phyloP scores from a whole-genome alignment of 2,888 invertebrate species.

The Dynastes grantii region DNA sequence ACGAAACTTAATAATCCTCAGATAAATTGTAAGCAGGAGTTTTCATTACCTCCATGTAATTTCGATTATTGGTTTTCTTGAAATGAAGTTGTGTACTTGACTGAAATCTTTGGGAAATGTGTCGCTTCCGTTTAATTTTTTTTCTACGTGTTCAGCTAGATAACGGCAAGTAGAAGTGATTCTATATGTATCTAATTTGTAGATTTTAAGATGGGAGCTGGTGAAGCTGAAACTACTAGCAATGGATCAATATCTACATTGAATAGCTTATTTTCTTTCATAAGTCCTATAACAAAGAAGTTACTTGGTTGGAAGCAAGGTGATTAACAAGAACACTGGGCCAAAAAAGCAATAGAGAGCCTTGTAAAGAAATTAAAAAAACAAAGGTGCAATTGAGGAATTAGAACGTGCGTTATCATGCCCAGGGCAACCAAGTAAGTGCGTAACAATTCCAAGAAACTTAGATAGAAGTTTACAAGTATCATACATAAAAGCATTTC shows the following conservation, averaged over 20 bases:
- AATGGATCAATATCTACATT: conserved; percentile 93
- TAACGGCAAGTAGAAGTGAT: conserved; percentile 23
- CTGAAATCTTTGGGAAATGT: conserved; percentile 64
- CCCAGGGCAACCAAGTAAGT: conserved; percentile 95
- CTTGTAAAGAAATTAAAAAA: conserved; percentile 97
- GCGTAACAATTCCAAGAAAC: conserved; percentile 98
- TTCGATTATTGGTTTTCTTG: conserved; percentile 52
- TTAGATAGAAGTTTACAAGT: conserved; percentile 97
- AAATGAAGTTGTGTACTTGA: conserved; percentile 45
- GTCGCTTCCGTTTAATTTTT: conserved; percentile 66
- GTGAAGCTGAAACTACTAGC: conserved; percentile 89
- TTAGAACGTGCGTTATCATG: conserved; percentile 93
- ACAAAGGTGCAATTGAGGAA: conserved; percentile 95
- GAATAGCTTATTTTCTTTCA: conserved; percentile 97
- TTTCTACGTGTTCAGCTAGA: conserved; percentile 50
- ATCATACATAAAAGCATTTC: conserved; percentile 97
- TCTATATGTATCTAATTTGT: conserved; percentile 37
- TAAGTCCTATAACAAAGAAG: conserved; percentile 96
- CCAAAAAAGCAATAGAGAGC: conserved; percentile 98
- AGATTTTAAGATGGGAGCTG: conserved; percentile 80
- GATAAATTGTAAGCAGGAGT: conserved; percentile 35
- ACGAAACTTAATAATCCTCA: conserved; percentile 53
- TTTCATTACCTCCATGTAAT: conserved; percentile 34
- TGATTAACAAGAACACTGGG: conserved; percentile 99
- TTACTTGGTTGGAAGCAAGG: conserved; percentile 98